Evolutionary conservation across 92 coral and sea anemone species (phyloP).

Genomic region (Anthopleura xanthogrammica): DNA sequence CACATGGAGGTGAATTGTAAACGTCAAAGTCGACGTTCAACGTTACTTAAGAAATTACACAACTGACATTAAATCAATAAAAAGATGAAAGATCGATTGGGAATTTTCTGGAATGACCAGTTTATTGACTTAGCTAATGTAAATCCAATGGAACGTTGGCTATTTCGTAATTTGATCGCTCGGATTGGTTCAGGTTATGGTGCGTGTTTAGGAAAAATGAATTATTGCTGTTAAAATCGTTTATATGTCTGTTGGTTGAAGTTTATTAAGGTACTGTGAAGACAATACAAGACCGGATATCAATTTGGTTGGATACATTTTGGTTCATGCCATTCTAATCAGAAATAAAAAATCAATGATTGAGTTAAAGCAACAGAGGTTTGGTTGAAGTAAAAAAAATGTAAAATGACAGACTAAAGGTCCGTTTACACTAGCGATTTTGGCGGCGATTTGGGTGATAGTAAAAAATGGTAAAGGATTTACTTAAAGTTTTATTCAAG

Average conservation of each 20-base stretch:
- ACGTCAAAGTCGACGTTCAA: background rate
- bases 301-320: too few species aligned
- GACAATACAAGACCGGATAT: too few species aligned
- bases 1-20: background rate
- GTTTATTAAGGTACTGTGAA: too few species aligned
- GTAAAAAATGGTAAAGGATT: too few species aligned
- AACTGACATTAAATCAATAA: background rate
- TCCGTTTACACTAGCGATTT: too few species aligned
- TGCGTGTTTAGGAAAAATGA: background rate
- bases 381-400: too few species aligned
- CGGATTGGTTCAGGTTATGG: background rate
- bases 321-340: too few species aligned
- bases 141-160: background rate
- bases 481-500: too few species aligned
- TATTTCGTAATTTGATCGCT: background rate
- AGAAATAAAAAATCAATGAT: too few species aligned
- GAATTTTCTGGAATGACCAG: background rate
- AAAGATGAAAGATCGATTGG: background rate
- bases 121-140: slow-evolving; percentile 1
- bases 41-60: slow-evolving; percentile 1
- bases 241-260: background rate
- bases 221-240: background rate
- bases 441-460: too few species aligned
- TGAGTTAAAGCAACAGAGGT: too few species aligned
- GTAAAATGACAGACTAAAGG: too few species aligned